Evolutionary conservation across 2,888 invertebrate genomes (phyloP), one percentile per base, ranked within the genome.

Genomic region (Mycalesis mineus): DNA sequence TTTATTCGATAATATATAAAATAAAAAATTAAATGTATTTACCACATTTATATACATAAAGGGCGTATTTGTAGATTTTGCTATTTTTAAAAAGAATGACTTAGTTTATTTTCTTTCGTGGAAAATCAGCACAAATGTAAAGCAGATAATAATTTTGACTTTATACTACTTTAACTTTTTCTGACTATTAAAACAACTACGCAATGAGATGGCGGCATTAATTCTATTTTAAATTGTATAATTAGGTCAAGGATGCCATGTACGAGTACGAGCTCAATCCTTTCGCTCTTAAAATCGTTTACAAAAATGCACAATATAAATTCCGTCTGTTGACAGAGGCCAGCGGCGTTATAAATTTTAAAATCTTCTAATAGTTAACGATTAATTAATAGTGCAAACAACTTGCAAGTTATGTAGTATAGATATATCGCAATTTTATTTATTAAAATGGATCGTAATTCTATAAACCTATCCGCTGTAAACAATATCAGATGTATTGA

Each of bases 231-330:
- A 75, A 80, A 73, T 71, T 75, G 72, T 76, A 80, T 82, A 84
- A 86, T 82, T 79, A 75, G 88, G 88, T 85, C 88, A 88, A 86
- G 88, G 88, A 80, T 82, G 76, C 68, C 69, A 77, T 50, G 36
- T 22, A 37, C 44, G 13, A 78, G 36, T 22, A 37, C 44, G 13
- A 78, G 71, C 22, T 2, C 71, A 73, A 74, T 66, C 65, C 68
- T 66, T 68, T 57, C 39, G 31, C 14, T 53, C 41, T 15, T 52
- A 9, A 15, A 15, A 41, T 15, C 13, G 13, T 22, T 49, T 2
- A 45, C n/a, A 36, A 11, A 17, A 15, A 31, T 22, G 22, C 22
- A 22, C 29, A 14, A 4, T 47, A 9, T 33, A 15, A 33, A 49
- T 49, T 49, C 13, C 37, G 22, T 9, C 7, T 39, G 28, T 42